These are phyloP conservation scores for Notechis scutatus DNA, from an alignment of 2,113 vertebrate genomes.

Conservation along the genomic window DNA sequence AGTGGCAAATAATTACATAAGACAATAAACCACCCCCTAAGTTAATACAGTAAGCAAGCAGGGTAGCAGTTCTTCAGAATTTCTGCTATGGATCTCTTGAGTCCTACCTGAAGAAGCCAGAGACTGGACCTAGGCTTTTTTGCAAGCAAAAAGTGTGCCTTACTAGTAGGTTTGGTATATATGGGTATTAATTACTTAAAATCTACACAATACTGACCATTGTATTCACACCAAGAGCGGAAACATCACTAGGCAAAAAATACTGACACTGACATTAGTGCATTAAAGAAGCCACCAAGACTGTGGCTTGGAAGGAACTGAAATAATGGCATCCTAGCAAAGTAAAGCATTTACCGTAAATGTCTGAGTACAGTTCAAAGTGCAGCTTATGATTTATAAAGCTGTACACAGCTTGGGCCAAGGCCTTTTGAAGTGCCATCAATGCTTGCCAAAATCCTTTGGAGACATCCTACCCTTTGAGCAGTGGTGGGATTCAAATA, in stretches of 20 bases:
- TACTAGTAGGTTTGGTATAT: neutral
- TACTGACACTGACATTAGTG: neutral
- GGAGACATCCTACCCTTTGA: neutral
- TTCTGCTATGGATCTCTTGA: neutral
- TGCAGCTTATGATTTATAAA: neutral
- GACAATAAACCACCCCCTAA: neutral
- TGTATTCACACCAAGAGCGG: neutral
- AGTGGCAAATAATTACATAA: neutral
- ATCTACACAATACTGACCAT: neutral
- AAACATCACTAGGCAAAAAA: neutral
- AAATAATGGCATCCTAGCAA: neutral
- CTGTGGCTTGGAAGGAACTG: neutral
- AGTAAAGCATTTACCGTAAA: neutral
- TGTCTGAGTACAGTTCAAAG: neutral
- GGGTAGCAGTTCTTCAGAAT: neutral
- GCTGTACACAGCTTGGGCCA: neutral
- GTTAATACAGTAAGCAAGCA: neutral
- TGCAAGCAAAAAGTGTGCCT: neutral
- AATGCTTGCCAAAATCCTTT: neutral
- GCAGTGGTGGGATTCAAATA: no score
- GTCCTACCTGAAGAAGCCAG: neutral
- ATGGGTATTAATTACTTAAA: neutral
- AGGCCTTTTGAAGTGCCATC: neutral
- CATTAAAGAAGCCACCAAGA: neutral
- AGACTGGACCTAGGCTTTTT: neutral